A percentile compares a stretch with the other conserved stretches of the same genome.
These are phyloP conservation scores for Cephus spinipes DNA, from an alignment of 2,888 invertebrate species.

Conservation along the genomic window DNA sequence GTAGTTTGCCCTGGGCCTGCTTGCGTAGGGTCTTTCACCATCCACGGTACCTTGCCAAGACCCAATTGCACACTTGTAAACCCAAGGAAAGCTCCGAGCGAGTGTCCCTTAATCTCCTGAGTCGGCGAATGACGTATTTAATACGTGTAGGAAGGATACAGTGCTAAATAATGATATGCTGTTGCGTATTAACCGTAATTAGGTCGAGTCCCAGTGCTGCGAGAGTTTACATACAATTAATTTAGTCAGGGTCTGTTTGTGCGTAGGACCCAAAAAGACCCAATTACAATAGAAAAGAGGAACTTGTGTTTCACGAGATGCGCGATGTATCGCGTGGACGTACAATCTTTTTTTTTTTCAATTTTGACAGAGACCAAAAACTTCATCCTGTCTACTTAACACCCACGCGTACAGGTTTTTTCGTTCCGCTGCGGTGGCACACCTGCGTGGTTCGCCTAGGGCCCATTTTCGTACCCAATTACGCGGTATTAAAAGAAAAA, in stretches of 20 bases:
- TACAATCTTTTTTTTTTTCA: not conserved
- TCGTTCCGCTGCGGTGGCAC: not conserved
- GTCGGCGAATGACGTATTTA: not conserved
- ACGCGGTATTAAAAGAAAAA: not conserved
- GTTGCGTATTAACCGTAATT: not conserved
- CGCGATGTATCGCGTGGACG: not conserved
- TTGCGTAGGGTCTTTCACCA: not conserved
- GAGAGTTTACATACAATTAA: not conserved
- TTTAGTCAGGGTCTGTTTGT: not conserved
- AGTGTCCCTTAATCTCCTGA: not conserved
- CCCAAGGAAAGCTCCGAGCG: not conserved
- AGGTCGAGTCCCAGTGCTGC: not conserved
- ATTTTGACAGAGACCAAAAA: not conserved
- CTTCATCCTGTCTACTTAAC: not conserved
- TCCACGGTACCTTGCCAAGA: not conserved
- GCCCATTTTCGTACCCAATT: not conserved
- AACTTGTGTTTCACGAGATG: not conserved
- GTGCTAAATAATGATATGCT: not conserved
- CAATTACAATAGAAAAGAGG: not conserved
- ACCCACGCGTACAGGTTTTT: not conserved
- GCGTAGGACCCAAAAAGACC: constrained; percentile 1
- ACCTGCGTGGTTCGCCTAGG: not conserved
- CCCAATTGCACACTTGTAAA: not conserved
- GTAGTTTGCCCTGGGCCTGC: not conserved
- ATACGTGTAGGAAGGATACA: not conserved